Evolutionary conservation across 2,113 vertebrate species (phyloP).

Genomic region (Neofelis nebulosa): DNA sequence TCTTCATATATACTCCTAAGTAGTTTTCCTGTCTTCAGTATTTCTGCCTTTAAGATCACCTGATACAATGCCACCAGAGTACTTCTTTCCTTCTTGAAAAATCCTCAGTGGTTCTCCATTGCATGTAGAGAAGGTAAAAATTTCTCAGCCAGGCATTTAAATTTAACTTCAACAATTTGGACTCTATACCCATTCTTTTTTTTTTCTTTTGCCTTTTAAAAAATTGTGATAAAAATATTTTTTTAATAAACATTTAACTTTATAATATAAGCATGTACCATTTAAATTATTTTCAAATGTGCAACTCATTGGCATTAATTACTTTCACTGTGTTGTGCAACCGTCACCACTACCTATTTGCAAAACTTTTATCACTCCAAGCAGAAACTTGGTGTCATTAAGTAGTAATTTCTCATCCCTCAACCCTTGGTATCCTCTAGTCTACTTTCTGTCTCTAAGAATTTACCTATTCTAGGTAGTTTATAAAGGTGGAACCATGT

Average conservation of each 20-base stretch:
- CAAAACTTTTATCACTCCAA: background rate
- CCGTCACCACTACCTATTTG: background rate
- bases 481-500: background rate
- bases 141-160: background rate
- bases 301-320: background rate
- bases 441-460: background rate
- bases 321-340: background rate
- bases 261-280: background rate
- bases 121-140: background rate
- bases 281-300: constrained; percentile 6
- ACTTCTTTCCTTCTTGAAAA: background rate
- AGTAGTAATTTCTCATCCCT: background rate
- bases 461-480: background rate
- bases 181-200: background rate
- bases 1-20: background rate
- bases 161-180: background rate
- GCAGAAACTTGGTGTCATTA: background rate
- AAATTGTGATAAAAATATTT: background rate
- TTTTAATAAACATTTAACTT: too few relatives aligned
- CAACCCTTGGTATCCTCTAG: background rate
- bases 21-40: background rate
- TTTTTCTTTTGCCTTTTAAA: background rate
- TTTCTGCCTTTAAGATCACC: background rate
- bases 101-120: background rate
- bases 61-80: background rate